Evolutionary conservation across 1,140 invertebrate genomes (phyloP).

Genomic region (Drosophila virilis): DNA sequence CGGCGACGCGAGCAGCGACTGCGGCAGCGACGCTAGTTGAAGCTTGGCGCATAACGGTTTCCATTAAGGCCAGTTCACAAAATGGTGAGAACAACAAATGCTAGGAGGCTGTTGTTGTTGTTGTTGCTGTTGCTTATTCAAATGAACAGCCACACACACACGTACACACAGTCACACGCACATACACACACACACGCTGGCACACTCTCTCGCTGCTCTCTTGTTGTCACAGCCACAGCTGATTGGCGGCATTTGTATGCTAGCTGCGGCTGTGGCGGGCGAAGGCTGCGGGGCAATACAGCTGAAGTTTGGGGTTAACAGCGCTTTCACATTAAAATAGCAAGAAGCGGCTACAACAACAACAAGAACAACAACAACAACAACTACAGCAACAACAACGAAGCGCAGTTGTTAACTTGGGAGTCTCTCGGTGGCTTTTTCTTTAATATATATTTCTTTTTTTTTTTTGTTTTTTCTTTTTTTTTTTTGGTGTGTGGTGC

Average conservation of each 20-base stretch:
- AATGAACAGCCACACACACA: slow-evolving; percentile 59
- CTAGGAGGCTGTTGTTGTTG: slow-evolving; percentile 43
- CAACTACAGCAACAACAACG: too few relatives aligned
- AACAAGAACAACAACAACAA: slow-evolving; percentile 47
- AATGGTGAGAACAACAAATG: slow-evolving; percentile 67
- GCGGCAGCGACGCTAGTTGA: slow-evolving; percentile 32
- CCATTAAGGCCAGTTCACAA: slow-evolving; percentile 80
- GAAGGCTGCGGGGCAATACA: background rate
- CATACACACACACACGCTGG: slow-evolving; percentile 16
- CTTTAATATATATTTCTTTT: slow-evolving; percentile 64
- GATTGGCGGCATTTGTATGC: slow-evolving; percentile 70
- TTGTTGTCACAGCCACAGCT: slow-evolving; percentile 69
- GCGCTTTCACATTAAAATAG: slow-evolving; percentile 82
- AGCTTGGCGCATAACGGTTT: slow-evolving; percentile 79
- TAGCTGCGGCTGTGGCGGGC: slow-evolving; percentile 12
- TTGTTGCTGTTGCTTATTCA: slow-evolving; percentile 67
- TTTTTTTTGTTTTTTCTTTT: slow-evolving; percentile 3
- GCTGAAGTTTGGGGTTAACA: slow-evolving; percentile 66
- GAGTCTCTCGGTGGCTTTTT: slow-evolving; percentile 55
- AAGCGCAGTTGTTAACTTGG: slow-evolving; percentile 26
- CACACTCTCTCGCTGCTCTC: slow-evolving; percentile 42
- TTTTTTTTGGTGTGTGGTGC: slow-evolving; percentile 54
- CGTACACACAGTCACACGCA: slow-evolving; percentile 8
- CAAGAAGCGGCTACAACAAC: slow-evolving; percentile 71
- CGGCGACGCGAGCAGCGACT: slow-evolving; percentile 31